These are phyloP conservation scores for Dynastes tityus DNA, from an alignment of 2,888 invertebrate genomes.

Conservation along the genomic window DNA sequence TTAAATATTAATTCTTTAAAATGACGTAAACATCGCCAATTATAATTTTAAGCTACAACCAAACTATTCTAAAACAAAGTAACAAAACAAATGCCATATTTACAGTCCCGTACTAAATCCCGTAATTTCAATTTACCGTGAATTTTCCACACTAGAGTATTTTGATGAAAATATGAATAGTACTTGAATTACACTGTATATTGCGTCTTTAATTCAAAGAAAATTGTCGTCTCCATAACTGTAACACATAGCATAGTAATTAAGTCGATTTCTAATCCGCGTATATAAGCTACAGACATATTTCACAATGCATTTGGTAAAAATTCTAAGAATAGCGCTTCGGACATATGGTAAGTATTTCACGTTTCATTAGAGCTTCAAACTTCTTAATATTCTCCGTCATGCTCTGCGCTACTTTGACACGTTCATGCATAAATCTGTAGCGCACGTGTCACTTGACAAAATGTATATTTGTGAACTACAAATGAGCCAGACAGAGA, in stretches of 20 bases:
- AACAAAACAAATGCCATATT: too few relatives aligned
- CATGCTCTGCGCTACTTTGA: conserved; percentile 26
- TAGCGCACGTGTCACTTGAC: conserved; percentile 13
- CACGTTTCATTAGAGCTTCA: conserved; percentile 26
- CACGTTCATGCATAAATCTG: conserved; percentile 23
- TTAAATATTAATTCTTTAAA: too few relatives aligned
- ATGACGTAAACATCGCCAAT: too few relatives aligned
- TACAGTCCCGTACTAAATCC: too few relatives aligned
- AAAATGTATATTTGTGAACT: conserved; percentile 15
- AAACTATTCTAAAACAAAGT: too few relatives aligned
- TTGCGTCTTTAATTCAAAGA: too few relatives aligned
- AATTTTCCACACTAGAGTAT: too few relatives aligned
- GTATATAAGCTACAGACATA: not conserved
- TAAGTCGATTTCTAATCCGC: conserved; percentile 4
- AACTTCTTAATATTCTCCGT: conserved; percentile 18
- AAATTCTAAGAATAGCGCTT: not conserved
- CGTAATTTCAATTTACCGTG: too few relatives aligned
- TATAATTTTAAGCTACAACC: too few relatives aligned
- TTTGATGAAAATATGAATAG: too few relatives aligned
- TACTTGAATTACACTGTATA: too few relatives aligned
- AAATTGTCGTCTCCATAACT: too few relatives aligned
- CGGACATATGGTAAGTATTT: conserved; percentile 1
- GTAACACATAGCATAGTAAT: not conserved
- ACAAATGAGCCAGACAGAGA: conserved; percentile 10
- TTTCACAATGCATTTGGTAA: conserved; percentile 17